Percentiles rank a stretch among this genome's conserved stretches.
These are phyloP conservation scores for Hemibagrus guttatus DNA, from an alignment of 2,797 vertebrate genomes.

Conservation along the genomic window DNA sequence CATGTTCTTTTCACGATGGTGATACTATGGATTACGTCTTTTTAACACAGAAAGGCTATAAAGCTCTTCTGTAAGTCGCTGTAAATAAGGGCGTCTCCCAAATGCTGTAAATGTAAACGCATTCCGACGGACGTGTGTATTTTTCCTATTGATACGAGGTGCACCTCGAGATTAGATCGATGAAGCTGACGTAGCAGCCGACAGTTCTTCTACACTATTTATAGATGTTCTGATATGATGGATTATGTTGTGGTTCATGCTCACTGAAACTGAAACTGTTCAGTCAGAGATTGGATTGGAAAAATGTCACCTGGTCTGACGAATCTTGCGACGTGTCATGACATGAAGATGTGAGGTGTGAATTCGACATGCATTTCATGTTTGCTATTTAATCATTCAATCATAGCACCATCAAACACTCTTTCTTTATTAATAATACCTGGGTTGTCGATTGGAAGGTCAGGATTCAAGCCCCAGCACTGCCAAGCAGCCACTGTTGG, in stretches of 20 bases:
- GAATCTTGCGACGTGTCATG: no score
- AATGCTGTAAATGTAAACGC: background rate
- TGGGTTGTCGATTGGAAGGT: no score
- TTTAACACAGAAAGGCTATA: background rate
- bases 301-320: background rate
- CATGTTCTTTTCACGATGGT: background rate
- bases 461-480: no score
- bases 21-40: background rate
- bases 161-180: background rate
- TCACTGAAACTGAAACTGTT: background rate
- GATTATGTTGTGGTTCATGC: background rate
- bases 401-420: no score
- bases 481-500: no score
- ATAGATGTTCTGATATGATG: background rate
- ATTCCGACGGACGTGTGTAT: background rate
- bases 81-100: background rate
- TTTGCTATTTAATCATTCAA: no score
- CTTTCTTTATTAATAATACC: no score
- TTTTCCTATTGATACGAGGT: background rate
- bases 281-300: background rate
- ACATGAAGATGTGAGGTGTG: background rate
- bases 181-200: background rate
- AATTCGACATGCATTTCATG: background rate
- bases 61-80: no score
- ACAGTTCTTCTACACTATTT: background rate